A percentile compares a stretch with the other conserved stretches of the same genome.
phyloP scores from a whole-genome alignment of 2,797 vertebrate genomes.

The Halcyon chelicuti region DNA sequence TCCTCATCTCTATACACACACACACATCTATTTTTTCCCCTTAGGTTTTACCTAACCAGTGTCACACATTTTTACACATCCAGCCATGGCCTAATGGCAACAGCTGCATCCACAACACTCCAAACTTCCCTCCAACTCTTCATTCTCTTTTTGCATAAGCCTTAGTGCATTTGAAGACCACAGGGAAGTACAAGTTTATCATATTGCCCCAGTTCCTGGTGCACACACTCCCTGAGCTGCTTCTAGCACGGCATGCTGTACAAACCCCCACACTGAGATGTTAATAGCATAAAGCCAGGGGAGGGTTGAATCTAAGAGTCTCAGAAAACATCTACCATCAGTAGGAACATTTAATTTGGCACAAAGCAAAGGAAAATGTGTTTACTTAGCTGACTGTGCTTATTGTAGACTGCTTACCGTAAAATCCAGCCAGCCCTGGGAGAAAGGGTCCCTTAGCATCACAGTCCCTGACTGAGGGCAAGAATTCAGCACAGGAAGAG shows the following conservation, averaged over 20 bases:
- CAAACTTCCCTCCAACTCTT: not conserved
- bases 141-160: not conserved
- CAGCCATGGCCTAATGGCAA: not conserved
- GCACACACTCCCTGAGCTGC: not conserved
- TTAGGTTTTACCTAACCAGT: not conserved
- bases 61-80: not conserved
- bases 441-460: not conserved
- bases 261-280: not conserved
- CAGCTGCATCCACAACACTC: not conserved
- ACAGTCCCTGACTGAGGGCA: not conserved
- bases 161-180: not conserved
- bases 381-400: not conserved
- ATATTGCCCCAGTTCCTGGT: not conserved
- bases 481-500: not conserved
- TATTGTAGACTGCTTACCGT: not conserved
- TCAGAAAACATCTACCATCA: not conserved
- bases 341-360: not conserved
- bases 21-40: not conserved
- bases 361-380: not conserved
- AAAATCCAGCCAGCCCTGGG: not conserved
- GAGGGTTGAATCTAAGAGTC: not conserved
- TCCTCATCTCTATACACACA: not conserved
- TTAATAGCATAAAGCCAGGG: not conserved
- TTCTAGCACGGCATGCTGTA: not conserved
- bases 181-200: not conserved